Base-by-base conservation (phyloP, 2,797 vertebrate genomes). In the Characodon lateralis region DNA sequence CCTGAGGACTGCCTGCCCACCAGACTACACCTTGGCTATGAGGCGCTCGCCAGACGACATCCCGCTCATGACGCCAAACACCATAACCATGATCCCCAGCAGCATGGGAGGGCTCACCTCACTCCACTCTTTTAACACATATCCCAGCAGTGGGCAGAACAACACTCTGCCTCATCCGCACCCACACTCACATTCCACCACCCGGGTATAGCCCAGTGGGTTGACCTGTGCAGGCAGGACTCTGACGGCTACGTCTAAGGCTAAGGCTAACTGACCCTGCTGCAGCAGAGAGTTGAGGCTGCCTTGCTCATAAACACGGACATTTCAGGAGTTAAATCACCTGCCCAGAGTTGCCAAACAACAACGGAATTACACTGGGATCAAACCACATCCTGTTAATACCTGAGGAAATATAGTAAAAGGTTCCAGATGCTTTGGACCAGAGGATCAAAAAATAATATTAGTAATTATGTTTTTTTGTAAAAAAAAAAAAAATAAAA, bases 41-140 rank as follows among this genome's bases (percentile, higher is more conserved):
- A 96, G 98, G 83, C 96, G 98, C 90, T 99, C 98, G 63, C 98
- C 98, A 61, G 98, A 99, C 69, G 98, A 99, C 94, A 97, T 99
- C 93, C 98, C 98, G n/a, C 95, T 99, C 95, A 99, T 99, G 98
- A 98, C 97, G 77, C 98, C 98, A 85, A 99, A 99, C 94, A 99
- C 98, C 93, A 99, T 99, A 91, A 99, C 98, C 90, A 99, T 99
- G 97, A 98, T 99, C 90, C 98, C 98, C 89, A 99, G 98, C 94
- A 97, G 96, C 95, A 98, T 99, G 96, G 96, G 97, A 87, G 97
- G 97, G 89, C 97, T 99, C 85, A 96, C 97, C 31, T 96, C 98
- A 83, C 95, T 99, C 92, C 98, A 99, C 94, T 96, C 97, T 89
- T 99, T 99, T 95, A 98, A 98, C 87, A 97, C 97, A 85, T 99